Evolutionary conservation across 2,888 invertebrate species (phyloP).

Genomic region (Amphipoea oculea): DNA sequence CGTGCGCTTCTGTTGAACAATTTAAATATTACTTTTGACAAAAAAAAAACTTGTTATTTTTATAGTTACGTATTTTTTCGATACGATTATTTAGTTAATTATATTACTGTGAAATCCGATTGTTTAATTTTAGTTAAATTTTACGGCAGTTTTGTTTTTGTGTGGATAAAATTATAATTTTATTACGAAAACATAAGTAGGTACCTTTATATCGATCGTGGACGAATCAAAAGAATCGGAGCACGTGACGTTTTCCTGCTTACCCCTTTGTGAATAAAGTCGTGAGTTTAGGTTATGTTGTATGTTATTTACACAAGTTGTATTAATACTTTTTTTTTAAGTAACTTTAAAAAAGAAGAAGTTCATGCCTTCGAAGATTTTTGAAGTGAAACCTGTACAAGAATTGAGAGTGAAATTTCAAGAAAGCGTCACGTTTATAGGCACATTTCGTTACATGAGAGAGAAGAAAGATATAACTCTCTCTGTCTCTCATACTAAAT

Average conservation of each 20-base stretch:
- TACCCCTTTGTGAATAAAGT: no score
- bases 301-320: not conserved
- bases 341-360: no score
- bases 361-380: no score
- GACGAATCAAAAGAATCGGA: not conserved
- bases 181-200: not conserved
- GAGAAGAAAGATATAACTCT: not conserved
- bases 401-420: no score
- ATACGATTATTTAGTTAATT: not conserved
- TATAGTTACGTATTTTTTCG: not conserved
- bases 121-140: no score
- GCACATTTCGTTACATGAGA: not conserved
- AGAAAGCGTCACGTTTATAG: not conserved
- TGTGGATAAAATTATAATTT: not conserved
- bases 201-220: not conserved
- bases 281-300: not conserved
- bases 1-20: conserved; percentile 18
- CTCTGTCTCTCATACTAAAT: not conserved
- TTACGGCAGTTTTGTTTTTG: no score
- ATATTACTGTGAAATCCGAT: not conserved
- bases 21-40: conserved; percentile 36
- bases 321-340: no score
- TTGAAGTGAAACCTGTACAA: not conserved
- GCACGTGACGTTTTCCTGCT: not conserved
- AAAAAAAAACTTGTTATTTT: not conserved